Base-by-base conservation (phyloP, 1,140 invertebrate species). In the Heliconius eleuchia region DNA sequence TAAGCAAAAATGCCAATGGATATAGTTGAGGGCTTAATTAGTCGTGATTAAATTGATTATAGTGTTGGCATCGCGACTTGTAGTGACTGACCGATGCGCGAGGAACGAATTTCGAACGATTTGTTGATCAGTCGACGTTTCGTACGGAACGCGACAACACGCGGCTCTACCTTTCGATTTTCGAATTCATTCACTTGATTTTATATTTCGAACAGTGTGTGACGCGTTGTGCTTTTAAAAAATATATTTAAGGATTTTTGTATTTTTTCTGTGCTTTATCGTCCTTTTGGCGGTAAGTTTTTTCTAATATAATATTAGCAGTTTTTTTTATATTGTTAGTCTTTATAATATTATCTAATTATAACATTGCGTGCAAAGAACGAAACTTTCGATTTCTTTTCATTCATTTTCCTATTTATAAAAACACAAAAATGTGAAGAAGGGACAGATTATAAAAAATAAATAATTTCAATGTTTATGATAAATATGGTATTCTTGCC, bases 41-140 rank as follows among this genome's bases (percentile, higher is more conserved):
- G n/a, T 76, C 46, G 37, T 11, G 23, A 60, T 37, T 71, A n/a
- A 39, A 27, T 60, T 8, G 57, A 60, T 60, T 23, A 23, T n/a
- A 11, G 57, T 18, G 60, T 66, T 66, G 50, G 72, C 74, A 80
- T 73, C 76, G 66, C 85, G 84, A 84, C 83, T 81, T 84, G 83
- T 66, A 27, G 27, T 30, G 60, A 66, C 84, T 89, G 89, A 89
- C 86, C 88, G 86, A 86, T 84, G 85, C 83, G 85, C 84, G 82
- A 86, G 84, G 87, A 88, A 89, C 85, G 87, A 83, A n/a, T 60
- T 66, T 57, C 52, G 52, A 79, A 75, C 74, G 55, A 46, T 75
- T 66, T 13, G 74, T 50, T 60, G 60, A 71, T 78, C 89, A 92
- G 91, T 92, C 91, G 88, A 79, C 87, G 86, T 87, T 88, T 88